Evolutionary conservation across 2,113 vertebrate species (phyloP), one percentile per base, ranked within the genome.

Genomic region (Agelaius tricolor): DNA sequence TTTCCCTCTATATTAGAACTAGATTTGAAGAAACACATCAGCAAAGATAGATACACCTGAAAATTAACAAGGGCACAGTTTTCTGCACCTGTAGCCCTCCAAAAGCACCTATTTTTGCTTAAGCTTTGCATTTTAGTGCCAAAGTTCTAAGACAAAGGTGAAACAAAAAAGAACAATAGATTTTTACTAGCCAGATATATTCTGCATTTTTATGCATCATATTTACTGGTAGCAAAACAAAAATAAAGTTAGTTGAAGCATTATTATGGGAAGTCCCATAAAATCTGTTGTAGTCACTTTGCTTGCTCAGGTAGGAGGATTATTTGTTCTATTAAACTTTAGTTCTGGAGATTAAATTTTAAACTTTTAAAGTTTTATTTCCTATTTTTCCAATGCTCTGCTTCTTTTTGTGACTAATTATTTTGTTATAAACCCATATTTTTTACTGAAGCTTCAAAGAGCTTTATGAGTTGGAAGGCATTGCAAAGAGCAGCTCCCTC

Each of bases 361-460:
- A 43, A 68, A 23, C 6, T 27, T 87, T 78, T 59, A 43, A 44
- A 30, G 15, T 57, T 82, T 11, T 44, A 2, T 58, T 57, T 62
- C 8, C 10, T 69, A 9, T 30, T 87, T 87, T 84, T 58, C 31
- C n/a, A 82, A 2, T 76, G 26, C 14, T 87, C 31, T 78, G 8
- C 33, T 39, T 71, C 24, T 77, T 93, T 23, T 11, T 6, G 2
- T 37, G 65, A 75, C 20, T 71, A 93, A 96, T 84, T 90, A 84
- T 87, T 89, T 89, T 93, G 47, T 89, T 67, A 74, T 37, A 75
- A 94, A 52, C 2, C 10, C 49, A 16, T 67, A 74, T 74, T 87
- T 93, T 93, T 94, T 92, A 71, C 37, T 77, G 90, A 76, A 49
- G 11, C 72, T 90, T 95, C 67, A 26, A 63, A 93, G 54, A 49